phyloP scores from a whole-genome alignment of 2,797 vertebrate species.

The Carduelis carduelis region DNA sequence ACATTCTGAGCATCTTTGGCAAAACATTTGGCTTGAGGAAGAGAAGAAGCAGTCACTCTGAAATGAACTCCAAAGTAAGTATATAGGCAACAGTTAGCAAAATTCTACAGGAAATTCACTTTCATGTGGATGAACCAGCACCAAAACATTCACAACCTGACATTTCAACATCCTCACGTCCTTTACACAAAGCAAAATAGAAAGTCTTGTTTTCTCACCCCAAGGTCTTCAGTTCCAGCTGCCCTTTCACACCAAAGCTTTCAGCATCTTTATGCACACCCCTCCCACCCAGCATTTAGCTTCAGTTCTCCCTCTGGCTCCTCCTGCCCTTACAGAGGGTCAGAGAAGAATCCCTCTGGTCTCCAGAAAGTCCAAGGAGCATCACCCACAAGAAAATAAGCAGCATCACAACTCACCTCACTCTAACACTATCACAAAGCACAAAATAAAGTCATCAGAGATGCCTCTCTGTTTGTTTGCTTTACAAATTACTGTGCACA shows the following conservation, averaged over 20 bases:
- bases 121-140: background rate
- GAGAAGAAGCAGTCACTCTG: background rate
- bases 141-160: background rate
- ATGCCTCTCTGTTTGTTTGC: background rate
- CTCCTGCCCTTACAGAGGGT: background rate
- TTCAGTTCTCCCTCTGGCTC: background rate
- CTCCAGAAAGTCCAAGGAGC: background rate
- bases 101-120: background rate
- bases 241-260: background rate
- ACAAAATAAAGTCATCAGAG: background rate
- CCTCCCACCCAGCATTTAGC: fast-evolving
- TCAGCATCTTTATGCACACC: background rate
- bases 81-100: background rate
- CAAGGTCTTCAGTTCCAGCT: background rate
- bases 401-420: background rate
- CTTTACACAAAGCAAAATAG: background rate
- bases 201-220: background rate
- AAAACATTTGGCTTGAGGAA: background rate
- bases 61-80: background rate
- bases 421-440: background rate
- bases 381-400: background rate
- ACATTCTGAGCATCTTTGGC: slow-evolving; percentile 4
- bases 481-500: background rate
- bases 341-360: background rate
- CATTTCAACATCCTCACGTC: background rate